These are phyloP conservation scores for Neodiprion lecontei DNA, from an alignment of 1,140 invertebrate species.

Conservation along the genomic window DNA sequence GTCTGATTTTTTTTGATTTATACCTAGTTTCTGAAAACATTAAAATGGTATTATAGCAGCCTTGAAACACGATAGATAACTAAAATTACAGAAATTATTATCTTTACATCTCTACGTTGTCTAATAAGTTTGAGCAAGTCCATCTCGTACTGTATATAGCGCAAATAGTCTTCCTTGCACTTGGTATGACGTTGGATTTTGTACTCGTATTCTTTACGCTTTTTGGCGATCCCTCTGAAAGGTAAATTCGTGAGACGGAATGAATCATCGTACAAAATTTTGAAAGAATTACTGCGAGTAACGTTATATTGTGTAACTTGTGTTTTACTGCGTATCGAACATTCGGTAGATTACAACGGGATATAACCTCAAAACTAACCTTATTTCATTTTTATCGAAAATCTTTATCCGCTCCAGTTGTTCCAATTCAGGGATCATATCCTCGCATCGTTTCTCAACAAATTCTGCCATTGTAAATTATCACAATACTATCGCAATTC, in stretches of 20 bases:
- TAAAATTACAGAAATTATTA: constrained; percentile 20
- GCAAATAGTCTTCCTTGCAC: constrained; percentile 74
- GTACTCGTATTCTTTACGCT: constrained; percentile 74
- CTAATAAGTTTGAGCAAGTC: constrained; percentile 71
- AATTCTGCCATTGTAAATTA: constrained; percentile 73
- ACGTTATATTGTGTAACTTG: constrained; percentile 20
- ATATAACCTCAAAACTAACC: constrained; percentile 25
- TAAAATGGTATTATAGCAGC: constrained; percentile 1
- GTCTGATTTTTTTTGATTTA: constrained; percentile 68
- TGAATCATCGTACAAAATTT: constrained; percentile 19
- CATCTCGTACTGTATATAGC: constrained; percentile 77
- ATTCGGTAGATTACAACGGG: background rate
- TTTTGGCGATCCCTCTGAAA: constrained; percentile 72
- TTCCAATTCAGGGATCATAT: constrained; percentile 75
- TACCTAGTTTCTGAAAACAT: constrained; percentile 61
- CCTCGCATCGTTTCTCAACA: constrained; percentile 74
- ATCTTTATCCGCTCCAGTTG: constrained; percentile 73
- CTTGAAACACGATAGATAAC: constrained; percentile 17
- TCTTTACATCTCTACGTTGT: constrained; percentile 60
- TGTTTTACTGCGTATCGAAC: background rate
- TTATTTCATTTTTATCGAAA: constrained; percentile 72
- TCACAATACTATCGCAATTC: constrained; percentile 3
- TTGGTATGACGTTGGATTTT: constrained; percentile 72
- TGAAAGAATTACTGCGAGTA: constrained; percentile 16
- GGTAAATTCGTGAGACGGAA: constrained; percentile 18